Evolutionary conservation across 2,797 vertebrate genomes (phyloP).

Genomic region (Streptopelia turtur): DNA sequence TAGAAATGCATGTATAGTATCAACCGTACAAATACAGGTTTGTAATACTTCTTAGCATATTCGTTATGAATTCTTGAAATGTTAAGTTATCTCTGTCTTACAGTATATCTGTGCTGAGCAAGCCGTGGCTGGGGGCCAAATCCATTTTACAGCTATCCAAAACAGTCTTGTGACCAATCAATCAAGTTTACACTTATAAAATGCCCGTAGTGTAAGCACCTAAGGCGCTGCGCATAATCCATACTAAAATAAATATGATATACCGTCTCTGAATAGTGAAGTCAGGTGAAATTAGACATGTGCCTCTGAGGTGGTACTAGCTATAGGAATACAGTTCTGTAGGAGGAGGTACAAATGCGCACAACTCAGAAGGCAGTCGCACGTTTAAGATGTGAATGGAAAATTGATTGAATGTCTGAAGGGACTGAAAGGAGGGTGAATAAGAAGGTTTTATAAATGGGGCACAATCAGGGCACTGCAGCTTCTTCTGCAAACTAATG

Average conservation of each 20-base stretch:
- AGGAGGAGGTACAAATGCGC: not conserved
- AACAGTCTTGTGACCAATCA: constrained; percentile 71
- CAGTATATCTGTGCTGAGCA: constrained; percentile 56
- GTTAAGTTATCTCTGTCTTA: constrained; percentile 55
- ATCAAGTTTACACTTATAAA: constrained; percentile 61
- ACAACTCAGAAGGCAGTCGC: not conserved
- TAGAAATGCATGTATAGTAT: constrained; percentile 39
- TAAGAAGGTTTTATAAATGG: constrained; percentile 1
- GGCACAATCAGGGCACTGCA: not conserved
- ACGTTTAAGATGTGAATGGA: constrained; percentile 3
- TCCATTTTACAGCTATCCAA: constrained; percentile 67
- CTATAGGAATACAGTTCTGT: not conserved
- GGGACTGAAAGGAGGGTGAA: not conserved
- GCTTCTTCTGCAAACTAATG: not conserved
- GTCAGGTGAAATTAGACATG: constrained; percentile 44
- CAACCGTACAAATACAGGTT: constrained; percentile 11
- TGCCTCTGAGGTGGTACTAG: constrained; percentile 37
- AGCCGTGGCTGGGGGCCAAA: constrained; percentile 62
- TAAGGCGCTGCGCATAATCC: constrained; percentile 41
- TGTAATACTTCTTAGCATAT: constrained; percentile 62
- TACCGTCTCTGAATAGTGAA: constrained; percentile 15
- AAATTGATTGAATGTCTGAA: constrained; percentile 33
- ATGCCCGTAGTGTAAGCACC: constrained; percentile 27
- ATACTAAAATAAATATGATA: constrained; percentile 35
- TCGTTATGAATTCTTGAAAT: constrained; percentile 61